These are phyloP conservation scores for Rattus rattus DNA, from an alignment of 2,113 vertebrate genomes.

Conservation along the genomic window DNA sequence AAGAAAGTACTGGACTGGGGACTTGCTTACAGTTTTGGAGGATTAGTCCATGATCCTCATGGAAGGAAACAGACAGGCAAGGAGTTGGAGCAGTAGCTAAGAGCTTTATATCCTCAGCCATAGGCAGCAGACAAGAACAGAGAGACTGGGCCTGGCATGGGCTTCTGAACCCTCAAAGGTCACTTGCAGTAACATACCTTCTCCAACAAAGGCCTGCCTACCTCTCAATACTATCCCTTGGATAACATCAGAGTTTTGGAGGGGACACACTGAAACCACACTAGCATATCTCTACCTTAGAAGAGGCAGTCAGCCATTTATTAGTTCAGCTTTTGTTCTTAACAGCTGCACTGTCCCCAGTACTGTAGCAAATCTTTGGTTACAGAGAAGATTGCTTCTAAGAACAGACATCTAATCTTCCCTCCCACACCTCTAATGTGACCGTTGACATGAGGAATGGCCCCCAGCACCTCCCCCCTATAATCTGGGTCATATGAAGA, in stretches of 20 bases:
- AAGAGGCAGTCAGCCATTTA: constrained; percentile 18
- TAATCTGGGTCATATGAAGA: neutral
- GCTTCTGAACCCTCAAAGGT: neutral
- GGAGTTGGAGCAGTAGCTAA: neutral
- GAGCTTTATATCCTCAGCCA: neutral
- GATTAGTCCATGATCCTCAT: neutral
- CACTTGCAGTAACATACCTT: neutral
- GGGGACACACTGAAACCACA: neutral
- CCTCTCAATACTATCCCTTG: neutral
- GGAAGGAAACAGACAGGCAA: neutral
- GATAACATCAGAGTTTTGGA: neutral
- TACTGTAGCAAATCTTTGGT: constrained; percentile 8
- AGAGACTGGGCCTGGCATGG: neutral
- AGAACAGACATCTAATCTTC: neutral
- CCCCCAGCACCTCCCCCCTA: accelerated
- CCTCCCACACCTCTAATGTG: neutral
- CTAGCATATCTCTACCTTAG: neutral
- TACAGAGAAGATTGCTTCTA: neutral
- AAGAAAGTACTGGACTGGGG: neutral
- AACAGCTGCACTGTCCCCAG: neutral
- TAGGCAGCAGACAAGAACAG: neutral
- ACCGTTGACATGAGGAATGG: neutral
- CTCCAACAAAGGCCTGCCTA: neutral
- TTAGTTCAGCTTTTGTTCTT: constrained; percentile 33
- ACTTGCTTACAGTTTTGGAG: neutral